Percentiles rank a stretch among this genome's conserved stretches.
Evolutionary conservation across 2,797 vertebrate species (phyloP).

Genomic region (Distichodus sexfasciatus): DNA sequence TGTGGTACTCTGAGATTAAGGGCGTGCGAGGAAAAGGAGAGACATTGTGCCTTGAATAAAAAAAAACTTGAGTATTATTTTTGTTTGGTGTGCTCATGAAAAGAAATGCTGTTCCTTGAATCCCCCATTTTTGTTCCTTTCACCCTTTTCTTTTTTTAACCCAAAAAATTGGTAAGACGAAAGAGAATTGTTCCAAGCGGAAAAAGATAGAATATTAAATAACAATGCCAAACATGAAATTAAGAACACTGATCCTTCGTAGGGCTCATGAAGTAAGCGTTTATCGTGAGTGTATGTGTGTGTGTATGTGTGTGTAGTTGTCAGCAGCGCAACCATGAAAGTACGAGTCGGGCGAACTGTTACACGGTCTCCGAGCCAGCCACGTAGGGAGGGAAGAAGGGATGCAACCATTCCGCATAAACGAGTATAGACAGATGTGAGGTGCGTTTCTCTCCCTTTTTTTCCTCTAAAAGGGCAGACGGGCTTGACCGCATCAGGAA

Average conservation of each 20-base stretch:
- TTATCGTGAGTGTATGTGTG: conserved; percentile 25
- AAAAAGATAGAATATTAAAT: conserved; percentile 39
- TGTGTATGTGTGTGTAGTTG: conserved; percentile 49
- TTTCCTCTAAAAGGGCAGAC: neutral
- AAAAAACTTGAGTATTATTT: conserved; percentile 58
- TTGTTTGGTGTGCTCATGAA: conserved; percentile 52
- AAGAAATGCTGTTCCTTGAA: conserved; percentile 43
- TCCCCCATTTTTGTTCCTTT: conserved; percentile 56
- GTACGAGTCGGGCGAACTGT: conserved; percentile 48
- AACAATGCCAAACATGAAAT: conserved; percentile 73
- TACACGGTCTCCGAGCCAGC: conserved; percentile 3
- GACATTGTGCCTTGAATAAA: conserved; percentile 84
- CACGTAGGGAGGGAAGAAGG: neutral
- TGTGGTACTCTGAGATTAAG: conserved; percentile 49
- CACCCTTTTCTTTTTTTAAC: conserved; percentile 49
- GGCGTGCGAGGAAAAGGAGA: conserved; percentile 58
- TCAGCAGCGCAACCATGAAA: conserved; percentile 61
- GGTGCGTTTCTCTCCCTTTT: neutral
- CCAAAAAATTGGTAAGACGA: conserved; percentile 55
- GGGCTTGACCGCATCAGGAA: conserved; percentile 15
- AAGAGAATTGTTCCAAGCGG: conserved; percentile 43
- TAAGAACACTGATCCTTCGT: conserved; percentile 66
- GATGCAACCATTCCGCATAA: neutral
- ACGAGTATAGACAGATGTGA: neutral
- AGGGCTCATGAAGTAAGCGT: conserved; percentile 42